These are phyloP conservation scores for Acipenser oxyrinchus DNA, from an alignment of 2,797 vertebrate species.

Conservation along the genomic window DNA sequence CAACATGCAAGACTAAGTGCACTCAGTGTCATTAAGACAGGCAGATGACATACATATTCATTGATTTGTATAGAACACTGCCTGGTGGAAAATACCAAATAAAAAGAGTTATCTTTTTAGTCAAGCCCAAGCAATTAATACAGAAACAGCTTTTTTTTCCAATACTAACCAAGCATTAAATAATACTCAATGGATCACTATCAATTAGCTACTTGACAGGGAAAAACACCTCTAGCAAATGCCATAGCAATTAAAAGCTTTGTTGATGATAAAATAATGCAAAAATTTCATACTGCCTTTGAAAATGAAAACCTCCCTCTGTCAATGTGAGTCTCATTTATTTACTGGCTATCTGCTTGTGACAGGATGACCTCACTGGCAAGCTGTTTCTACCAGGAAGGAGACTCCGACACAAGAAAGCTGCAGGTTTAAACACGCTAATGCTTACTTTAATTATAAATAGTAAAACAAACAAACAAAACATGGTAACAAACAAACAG, in stretches of 20 bases:
- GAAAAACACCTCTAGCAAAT: neutral
- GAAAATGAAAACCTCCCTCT: too few relatives aligned
- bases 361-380: too few relatives aligned
- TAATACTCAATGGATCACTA: neutral
- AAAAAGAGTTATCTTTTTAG: constrained; percentile 1
- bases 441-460: too few relatives aligned
- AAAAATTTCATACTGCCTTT: too few relatives aligned
- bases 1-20: neutral
- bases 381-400: too few relatives aligned
- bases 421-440: too few relatives aligned
- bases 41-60: constrained; percentile 7
- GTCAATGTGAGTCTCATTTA: too few relatives aligned
- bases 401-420: too few relatives aligned
- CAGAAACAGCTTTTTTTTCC: neutral
- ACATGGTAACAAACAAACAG: too few relatives aligned
- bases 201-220: neutral
- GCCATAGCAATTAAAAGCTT: neutral
- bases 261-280: neutral
- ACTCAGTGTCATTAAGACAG: constrained; percentile 1
- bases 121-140: neutral
- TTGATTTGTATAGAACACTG: constrained; percentile 11
- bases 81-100: neutral
- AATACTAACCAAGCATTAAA: neutral
- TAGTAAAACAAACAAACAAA: too few relatives aligned
- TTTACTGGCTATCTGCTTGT: too few relatives aligned